Base-by-base conservation (phyloP, 1,140 invertebrate genomes). In the Diachasmimorpha longicaudata region DNA sequence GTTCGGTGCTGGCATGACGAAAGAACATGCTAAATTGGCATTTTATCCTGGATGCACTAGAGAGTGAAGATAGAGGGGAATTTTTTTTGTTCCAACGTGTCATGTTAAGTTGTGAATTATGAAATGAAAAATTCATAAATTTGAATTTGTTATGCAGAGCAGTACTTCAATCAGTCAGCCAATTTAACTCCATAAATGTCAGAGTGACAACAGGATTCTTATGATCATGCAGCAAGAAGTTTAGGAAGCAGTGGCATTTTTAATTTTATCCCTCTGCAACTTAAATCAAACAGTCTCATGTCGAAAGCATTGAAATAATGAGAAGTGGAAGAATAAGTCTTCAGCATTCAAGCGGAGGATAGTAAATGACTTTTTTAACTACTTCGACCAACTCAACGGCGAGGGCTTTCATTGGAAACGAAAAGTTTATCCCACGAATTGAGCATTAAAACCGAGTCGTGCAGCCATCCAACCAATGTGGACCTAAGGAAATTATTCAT, bases 401-500 rank as follows among this genome's bases (percentile, higher is more conserved):
- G 19, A 16, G 39, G 9, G 21, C 9, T 63, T 70, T 58, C 25
- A 74, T 66, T 75, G 14, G 48, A n/a, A 76, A 70, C 70, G 69
- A 23, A 63, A 76, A 76, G 74, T 76, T 76, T 76, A 76, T 76
- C 48, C 39, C 36, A 23, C 52, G 39, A 42, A 76, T 76, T 48
- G 42, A 52, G 13, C 42, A 70, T 55, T 69, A 75, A 69, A 23
- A n/a, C 19, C n/a, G 36, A 37, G 37, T 69, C 25, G 67, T 70
- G 68, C 42, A 44, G 31, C 39, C 68, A 21, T 70, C 19, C n/a
- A 25, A 37, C 44, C 67, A 73, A 74, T 77, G 72, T 74, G 72
- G 36, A 74, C 72, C 44, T 58, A 74, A 63, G 72, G 68, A 77
- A 77, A 77, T 77, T 74, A 74, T 77, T 77, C 74, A 76, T 76